Evolutionary conservation across 2,113 vertebrate genomes (phyloP), one percentile per base, ranked within the genome.

Genomic region (Rhinichthys klamathensis): DNA sequence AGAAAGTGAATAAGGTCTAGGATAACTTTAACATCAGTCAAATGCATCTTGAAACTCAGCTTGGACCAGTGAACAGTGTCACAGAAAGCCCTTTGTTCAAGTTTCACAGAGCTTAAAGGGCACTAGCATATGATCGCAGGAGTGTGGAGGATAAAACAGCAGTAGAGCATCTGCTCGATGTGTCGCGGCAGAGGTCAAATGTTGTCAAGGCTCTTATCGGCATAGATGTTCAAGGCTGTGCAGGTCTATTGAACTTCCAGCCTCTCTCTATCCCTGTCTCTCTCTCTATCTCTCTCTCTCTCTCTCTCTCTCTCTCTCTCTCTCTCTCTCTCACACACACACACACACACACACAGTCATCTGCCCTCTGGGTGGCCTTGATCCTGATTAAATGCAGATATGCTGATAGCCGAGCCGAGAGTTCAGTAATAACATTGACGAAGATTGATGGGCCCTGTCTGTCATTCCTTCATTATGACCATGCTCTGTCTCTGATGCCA

Each of bases 371-470:
- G 6, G 15, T 87, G 75, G 81, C 41, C 65, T 80, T 84, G 51
- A 9, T 67, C n/a, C 23, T 75, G 69, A 75, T 75, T 84, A 44
- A 58, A 63, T 23, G 83, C 25, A 67, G 56, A 65, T 74, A 38
- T 79, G 65, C 86, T 80, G 75, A 80, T 73, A 41, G 74, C 51
- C 4, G 54, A 86, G 70, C n/a, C 3, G 4, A 65, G 58, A 15
- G 27, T 60, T 87, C 41, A 32, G 79, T 51, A 65, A 81, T 65
- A 67, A 81, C 25, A 56, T 44, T 74, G 67, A 78, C 49, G 41
- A 46, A 80, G 82, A 80, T 67, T 69, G 18, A 74, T 80, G 60
- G 6, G 18, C 11, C 27, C n/a, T 38, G 85, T 58, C 30, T 82
- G 72, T 82, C 70, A 70, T 44, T 38, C 12, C 61, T 67, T 67